Evolutionary conservation across 2,888 invertebrate genomes (phyloP).

Genomic region (Spilarctia lutea): DNA sequence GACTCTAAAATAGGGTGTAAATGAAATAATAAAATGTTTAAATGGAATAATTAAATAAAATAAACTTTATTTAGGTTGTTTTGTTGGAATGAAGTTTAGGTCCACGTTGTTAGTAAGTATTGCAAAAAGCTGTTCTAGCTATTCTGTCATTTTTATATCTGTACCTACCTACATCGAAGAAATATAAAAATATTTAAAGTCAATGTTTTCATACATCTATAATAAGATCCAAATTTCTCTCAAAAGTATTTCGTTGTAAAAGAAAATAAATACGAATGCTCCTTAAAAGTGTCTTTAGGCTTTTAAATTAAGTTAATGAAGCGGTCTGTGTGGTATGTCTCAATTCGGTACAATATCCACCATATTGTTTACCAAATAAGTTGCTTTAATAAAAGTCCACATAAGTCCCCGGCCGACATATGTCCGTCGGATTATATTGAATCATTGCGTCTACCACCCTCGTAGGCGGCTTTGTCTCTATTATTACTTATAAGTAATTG

Average conservation of each 20-base stretch:
- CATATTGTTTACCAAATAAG: constrained; percentile 71
- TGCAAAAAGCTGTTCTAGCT: constrained; percentile 18
- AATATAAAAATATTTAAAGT: constrained; percentile 18
- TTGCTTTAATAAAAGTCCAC: constrained; percentile 76
- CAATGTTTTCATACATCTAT: constrained; percentile 13
- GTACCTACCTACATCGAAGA: constrained; percentile 33
- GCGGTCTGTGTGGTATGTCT: constrained; percentile 47
- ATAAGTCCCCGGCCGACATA: constrained; percentile 72
- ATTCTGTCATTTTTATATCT: constrained; percentile 11
- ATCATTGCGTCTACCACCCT: constrained; percentile 71
- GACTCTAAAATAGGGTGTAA: constrained; percentile 55
- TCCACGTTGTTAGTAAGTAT: constrained; percentile 30
- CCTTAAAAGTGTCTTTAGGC: constrained; percentile 19
- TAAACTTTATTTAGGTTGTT: constrained; percentile 38
- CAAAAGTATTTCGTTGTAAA: constrained; percentile 24
- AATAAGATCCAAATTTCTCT: background rate
- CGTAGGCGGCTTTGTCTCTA: constrained; percentile 52
- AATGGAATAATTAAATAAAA: constrained; percentile 57
- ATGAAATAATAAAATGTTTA: constrained; percentile 59
- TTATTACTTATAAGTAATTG: constrained; percentile 58
- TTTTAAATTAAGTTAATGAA: constrained; percentile 43
- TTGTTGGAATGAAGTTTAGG: constrained; percentile 35
- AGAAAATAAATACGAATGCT: constrained; percentile 23
- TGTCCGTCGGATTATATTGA: constrained; percentile 78
- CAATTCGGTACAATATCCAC: constrained; percentile 42